Evolutionary conservation across 2,113 vertebrate species (phyloP).

Genomic region (Heptranchias perlo): DNA sequence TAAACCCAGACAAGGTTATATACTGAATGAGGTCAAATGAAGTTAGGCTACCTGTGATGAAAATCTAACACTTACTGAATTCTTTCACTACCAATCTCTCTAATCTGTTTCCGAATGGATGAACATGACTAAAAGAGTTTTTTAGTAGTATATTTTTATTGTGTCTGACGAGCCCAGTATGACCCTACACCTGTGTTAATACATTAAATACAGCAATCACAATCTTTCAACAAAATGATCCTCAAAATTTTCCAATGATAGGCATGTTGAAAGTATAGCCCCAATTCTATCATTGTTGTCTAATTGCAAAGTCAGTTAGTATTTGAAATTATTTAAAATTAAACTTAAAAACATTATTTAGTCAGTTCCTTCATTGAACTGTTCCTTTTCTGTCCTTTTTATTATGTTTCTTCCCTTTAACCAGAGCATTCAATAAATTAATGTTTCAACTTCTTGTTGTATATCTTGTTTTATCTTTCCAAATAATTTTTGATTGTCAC

Average conservation of each 20-base stretch:
- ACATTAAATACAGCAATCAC: not conserved
- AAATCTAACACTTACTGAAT: not conserved
- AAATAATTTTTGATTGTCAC: not conserved
- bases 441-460: not conserved
- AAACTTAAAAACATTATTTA: not conserved
- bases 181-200: not conserved
- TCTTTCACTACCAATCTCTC: not conserved
- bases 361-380: not conserved
- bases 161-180: not conserved
- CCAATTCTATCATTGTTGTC: not conserved
- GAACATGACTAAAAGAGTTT: slow-evolving; percentile 20
- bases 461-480: not conserved
- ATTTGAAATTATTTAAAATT: slow-evolving; percentile 8
- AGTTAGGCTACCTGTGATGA: not conserved
- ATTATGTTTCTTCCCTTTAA: not conserved
- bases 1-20: not conserved
- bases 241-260: not conserved
- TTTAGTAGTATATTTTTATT: not conserved
- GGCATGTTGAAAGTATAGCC: not conserved
- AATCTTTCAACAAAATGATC: not conserved
- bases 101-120: not conserved
- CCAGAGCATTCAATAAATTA: not conserved
- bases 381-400: not conserved
- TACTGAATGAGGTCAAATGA: not conserved
- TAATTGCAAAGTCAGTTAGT: not conserved